Evolutionary conservation across 1,140 invertebrate genomes (phyloP).

Genomic region (Drosophila serrata): DNA sequence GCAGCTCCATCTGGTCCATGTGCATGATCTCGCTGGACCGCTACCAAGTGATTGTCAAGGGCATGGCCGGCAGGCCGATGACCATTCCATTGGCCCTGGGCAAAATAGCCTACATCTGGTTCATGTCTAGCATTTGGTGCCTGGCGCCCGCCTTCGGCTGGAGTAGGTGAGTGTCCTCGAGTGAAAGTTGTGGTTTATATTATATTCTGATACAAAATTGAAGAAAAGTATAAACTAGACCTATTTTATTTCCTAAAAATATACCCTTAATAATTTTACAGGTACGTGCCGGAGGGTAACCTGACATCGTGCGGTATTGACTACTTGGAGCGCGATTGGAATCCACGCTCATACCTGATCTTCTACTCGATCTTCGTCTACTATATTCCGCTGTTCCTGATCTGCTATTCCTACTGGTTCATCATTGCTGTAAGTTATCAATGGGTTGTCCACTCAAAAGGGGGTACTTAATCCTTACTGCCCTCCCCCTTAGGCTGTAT

Average conservation of each 20-base stretch:
- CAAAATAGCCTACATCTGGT: conserved; percentile 90
- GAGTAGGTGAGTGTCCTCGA: conserved; percentile 86
- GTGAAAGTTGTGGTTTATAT: neutral
- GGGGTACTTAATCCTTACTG: neutral
- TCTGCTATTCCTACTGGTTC: conserved; percentile 92
- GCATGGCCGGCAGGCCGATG: conserved; percentile 89
- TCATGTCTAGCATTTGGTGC: conserved; percentile 89
- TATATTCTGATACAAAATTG: too few relatives aligned
- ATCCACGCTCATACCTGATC: conserved; percentile 89
- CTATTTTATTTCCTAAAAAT: neutral
- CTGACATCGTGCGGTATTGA: conserved; percentile 95
- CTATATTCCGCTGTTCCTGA: conserved; percentile 89
- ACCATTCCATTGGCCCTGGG: conserved; percentile 89
- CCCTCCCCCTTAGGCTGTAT: conserved; percentile 87
- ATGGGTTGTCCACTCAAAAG: too few relatives aligned
- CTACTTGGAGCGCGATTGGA: conserved; percentile 90
- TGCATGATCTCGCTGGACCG: conserved; percentile 94
- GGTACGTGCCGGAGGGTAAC: conserved; percentile 95
- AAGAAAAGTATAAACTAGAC: too few relatives aligned
- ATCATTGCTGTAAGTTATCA: conserved; percentile 88
- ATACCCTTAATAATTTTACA: conserved; percentile 54
- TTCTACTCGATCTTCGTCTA: conserved; percentile 91
- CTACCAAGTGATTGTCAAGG: conserved; percentile 95
- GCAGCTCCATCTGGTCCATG: conserved; percentile 94
- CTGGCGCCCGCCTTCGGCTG: conserved; percentile 89